Evolutionary conservation across 2,888 invertebrate species (phyloP), one percentile per base, ranked within the genome.

Genomic region (Scaeva pyrastri): DNA sequence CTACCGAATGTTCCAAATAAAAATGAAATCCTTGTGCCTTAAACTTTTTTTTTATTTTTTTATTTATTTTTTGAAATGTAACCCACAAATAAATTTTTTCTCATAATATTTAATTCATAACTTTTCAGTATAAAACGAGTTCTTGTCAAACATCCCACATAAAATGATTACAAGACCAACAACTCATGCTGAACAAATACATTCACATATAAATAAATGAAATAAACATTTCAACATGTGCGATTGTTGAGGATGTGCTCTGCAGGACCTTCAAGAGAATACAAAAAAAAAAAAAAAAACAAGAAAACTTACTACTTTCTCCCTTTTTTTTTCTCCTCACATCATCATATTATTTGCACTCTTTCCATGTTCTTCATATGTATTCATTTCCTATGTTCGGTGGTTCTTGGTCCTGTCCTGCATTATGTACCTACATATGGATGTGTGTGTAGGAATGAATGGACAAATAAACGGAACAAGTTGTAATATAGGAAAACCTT

Each of bases 111-210:
- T 39, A 39, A 39, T 58, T 58, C 58, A 58, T 39, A 36, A 36
- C 19, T 58, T 58, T 58, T 56, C 11, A 16, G 56, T 56, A 16
- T n/a, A n/a, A 56, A 56, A 16, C 26, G 11, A 56, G 31, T 56
- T 11, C 58, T 19, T 58, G 36, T 39, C 19, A 36, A 36, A 36
- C 36, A 36, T 58, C 39, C 58, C 19, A 58, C 58, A 58, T 58
- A 36, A 16, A 58, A 58, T 56, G n/a, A 55, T 56, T 56, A 56
- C 19, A 58, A 58, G 36, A 31, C 5, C 31, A 56, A 56, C 36
- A 56, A 16, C 19, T 58, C 36, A 58, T 39, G 12, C 19, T 58
- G 36, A 58, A 58, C 39, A 58, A 58, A 58, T 36, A 31, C n/a
- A n/a, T n/a, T n/a, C n/a, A n/a, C n/a, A n/a, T n/a, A n/a, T 31